Evolutionary conservation across 2,797 vertebrate species (phyloP).

Genomic region (Myioborus melanocephalus): DNA sequence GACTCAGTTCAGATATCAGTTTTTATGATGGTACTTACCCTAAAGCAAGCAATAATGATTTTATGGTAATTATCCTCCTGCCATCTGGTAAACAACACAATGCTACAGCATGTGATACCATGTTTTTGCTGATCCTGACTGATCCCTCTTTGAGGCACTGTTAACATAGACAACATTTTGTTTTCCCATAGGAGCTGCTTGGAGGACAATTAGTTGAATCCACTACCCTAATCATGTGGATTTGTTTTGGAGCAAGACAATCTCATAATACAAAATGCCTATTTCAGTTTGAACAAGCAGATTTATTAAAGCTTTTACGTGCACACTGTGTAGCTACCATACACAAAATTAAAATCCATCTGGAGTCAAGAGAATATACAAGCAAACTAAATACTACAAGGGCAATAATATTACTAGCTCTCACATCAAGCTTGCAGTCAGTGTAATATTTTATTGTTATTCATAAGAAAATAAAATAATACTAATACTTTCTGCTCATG

Average conservation of each 20-base stretch:
- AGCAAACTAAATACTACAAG: slow-evolving; percentile 57
- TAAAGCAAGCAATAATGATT: slow-evolving; percentile 40
- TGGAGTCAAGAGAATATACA: slow-evolving; percentile 59
- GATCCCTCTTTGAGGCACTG: slow-evolving; percentile 42
- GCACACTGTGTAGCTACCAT: slow-evolving; percentile 22
- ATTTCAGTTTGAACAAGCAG: slow-evolving; percentile 62
- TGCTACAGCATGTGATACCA: background rate
- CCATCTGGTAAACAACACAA: slow-evolving; percentile 16
- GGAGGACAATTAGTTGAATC: slow-evolving; percentile 68
- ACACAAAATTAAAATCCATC: slow-evolving; percentile 62
- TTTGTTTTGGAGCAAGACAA: slow-evolving; percentile 61
- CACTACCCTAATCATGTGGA: slow-evolving; percentile 52
- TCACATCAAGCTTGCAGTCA: slow-evolving; percentile 24
- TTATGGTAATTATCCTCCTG: slow-evolving; percentile 33
- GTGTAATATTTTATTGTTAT: slow-evolving; percentile 48
- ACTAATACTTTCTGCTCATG: slow-evolving; percentile 7
- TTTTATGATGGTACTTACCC: slow-evolving; percentile 7
- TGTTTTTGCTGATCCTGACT: slow-evolving; percentile 20
- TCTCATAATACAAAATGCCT: slow-evolving; percentile 56
- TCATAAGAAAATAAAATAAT: slow-evolving; percentile 46
- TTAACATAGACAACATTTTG: slow-evolving; percentile 32
- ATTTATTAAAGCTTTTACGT: slow-evolving; percentile 61
- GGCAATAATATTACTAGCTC: slow-evolving; percentile 25
- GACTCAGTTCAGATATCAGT: background rate
- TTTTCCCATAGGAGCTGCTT: slow-evolving; percentile 50